These are phyloP conservation scores for Oenanthe oenanthe DNA, from an alignment of 2,113 vertebrate species.

Conservation along the genomic window DNA sequence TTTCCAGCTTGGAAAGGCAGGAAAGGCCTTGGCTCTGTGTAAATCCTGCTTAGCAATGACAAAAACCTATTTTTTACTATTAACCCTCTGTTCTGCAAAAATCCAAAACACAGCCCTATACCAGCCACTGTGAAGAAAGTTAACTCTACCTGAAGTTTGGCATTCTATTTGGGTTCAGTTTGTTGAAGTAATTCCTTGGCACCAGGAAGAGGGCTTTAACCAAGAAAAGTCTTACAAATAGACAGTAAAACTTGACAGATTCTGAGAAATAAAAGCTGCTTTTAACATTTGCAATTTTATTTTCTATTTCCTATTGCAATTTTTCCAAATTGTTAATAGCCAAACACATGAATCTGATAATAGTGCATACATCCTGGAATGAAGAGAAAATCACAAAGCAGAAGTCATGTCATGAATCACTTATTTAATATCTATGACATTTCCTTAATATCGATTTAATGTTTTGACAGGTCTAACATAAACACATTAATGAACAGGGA, in stretches of 20 bases:
- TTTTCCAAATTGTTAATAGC: background rate
- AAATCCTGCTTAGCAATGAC: background rate
- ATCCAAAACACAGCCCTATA: background rate
- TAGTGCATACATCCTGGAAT: background rate
- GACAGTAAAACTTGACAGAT: background rate
- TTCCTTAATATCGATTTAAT: background rate
- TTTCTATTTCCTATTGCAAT: background rate
- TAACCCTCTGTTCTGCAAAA: background rate
- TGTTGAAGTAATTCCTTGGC: background rate
- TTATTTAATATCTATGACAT: background rate
- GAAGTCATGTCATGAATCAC: background rate
- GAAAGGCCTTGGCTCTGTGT: background rate
- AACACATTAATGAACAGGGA: background rate
- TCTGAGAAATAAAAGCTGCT: background rate
- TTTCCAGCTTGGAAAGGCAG: background rate
- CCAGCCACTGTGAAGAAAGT: background rate
- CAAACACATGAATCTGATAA: background rate
- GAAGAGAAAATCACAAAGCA: background rate
- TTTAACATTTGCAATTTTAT: background rate
- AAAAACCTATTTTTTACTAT: background rate
- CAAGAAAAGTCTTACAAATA: background rate
- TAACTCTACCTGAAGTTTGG: background rate
- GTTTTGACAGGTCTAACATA: background rate
- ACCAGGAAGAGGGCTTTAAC: background rate
- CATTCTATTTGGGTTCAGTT: background rate